These are phyloP conservation scores for Drosophila bocki DNA, from an alignment of 1,140 invertebrate species.

Conservation along the genomic window DNA sequence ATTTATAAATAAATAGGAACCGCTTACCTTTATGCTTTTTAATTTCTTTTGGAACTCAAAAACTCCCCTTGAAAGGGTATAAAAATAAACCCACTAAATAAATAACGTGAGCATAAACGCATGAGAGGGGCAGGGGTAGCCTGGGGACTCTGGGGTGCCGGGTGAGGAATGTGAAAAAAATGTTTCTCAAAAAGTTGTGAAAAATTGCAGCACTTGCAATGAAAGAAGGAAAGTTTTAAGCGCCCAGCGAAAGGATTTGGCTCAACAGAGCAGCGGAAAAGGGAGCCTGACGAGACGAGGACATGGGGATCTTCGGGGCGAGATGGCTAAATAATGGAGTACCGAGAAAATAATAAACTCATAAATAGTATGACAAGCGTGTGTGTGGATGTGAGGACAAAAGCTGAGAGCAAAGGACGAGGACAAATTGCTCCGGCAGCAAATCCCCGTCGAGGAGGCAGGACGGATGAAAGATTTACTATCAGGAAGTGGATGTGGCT, in stretches of 20 bases:
- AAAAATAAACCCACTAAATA: constrained; percentile 62
- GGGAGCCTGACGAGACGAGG: constrained; percentile 2
- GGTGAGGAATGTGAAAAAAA: constrained; percentile 39
- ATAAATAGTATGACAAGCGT: constrained; percentile 72
- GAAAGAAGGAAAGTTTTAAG: constrained; percentile 75
- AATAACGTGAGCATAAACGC: constrained; percentile 65
- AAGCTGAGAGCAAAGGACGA: constrained; percentile 11
- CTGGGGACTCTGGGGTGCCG: constrained; percentile 2
- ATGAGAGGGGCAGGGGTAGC: not conserved
- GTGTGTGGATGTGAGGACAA: constrained; percentile 16
- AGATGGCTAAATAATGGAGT: constrained; percentile 62
- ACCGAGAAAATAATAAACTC: constrained; percentile 75
- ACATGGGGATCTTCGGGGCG: constrained; percentile 9
- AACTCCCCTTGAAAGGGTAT: constrained; percentile 8
- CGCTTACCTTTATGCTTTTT: not conserved
- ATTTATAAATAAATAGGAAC: not conserved
- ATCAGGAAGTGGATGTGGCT: not conserved
- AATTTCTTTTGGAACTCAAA: not conserved
- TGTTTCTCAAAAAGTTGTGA: constrained; percentile 59
- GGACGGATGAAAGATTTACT: constrained; percentile 67
- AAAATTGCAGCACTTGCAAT: constrained; percentile 76
- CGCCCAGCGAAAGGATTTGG: constrained; percentile 44
- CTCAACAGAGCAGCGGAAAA: constrained; percentile 3
- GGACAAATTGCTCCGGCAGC: constrained; percentile 58
- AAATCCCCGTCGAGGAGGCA: constrained; percentile 3